Base-by-base conservation (phyloP, 2,797 vertebrate genomes). In the Falco biarmicus region DNA sequence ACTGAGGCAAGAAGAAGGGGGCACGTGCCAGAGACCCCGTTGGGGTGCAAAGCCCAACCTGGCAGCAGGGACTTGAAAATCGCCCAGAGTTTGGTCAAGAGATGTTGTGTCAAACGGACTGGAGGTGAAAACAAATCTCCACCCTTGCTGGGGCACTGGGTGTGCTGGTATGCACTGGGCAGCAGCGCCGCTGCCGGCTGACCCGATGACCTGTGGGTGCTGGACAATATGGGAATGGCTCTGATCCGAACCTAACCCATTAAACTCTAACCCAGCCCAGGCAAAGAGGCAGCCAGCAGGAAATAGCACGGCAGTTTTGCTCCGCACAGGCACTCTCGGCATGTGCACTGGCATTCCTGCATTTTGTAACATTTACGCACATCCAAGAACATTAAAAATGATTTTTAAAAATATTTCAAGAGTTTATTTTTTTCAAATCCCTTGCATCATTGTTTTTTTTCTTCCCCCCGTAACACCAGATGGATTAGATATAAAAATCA, bases 401-500 rank as follows among this genome's bases (percentile, higher is more conserved):
- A 68, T 60, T 91, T 75, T 71, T 8, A 17, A 73, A 84, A 92
- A 69, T 39, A 92, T 84, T 89, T 66, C 71, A 47, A 34, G 71
- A 24, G 66, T 63, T 94, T n/a, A 3, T 69, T 71, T 90, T 56
- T 39, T 60, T 37, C 84, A 85, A 71, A 91, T 80, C 93, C 88
- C 63, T 94, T n/a, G 32, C 84, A 74, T 64, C 32, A 20, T 28
- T 48, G 69, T 9, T 63, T 69, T 29, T 20, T 13, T 10, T 1
- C 2, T 2, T 2, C 26, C 22, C 22, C 7, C 5, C 45, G 6
- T 54, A 69, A 79, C 9, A 7, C 70, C 93, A 94, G 95, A 91
- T 90, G 96, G 96, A 95, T 95, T 79, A 86, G 61, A 94, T 82
- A 68, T 64, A 84, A 88, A 89, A 89, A 83, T 56, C 75, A 85